phyloP scores from a whole-genome alignment of 1,140 invertebrate genomes.

The Bombus consobrinus region DNA sequence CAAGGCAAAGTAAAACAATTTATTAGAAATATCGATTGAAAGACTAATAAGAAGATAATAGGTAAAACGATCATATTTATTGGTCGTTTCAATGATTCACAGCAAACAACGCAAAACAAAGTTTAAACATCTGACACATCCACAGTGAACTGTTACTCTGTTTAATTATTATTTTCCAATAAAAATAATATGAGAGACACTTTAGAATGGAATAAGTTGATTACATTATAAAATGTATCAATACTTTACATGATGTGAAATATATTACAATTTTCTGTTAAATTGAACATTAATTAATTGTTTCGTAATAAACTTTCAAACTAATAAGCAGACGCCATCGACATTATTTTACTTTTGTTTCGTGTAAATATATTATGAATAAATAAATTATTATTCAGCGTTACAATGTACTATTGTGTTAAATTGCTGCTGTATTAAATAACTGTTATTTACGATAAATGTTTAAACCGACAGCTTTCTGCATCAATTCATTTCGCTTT shows the following conservation, averaged over 20 bases:
- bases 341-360: not conserved
- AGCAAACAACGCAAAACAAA: no score
- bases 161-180: no score
- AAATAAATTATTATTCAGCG: not conserved
- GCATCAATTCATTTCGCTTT: not conserved
- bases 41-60: no score
- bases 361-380: not conserved
- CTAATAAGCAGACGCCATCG: not conserved
- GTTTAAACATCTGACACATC: no score
- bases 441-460: conserved; percentile 4
- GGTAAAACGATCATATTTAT: no score
- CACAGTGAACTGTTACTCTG: no score
- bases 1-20: no score
- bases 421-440: not conserved
- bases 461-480: not conserved
- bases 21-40: no score
- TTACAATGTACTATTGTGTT: not conserved
- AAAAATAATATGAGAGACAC: no score
- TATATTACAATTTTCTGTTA: not conserved
- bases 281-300: not conserved
- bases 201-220: not conserved
- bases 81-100: no score
- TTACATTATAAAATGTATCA: not conserved
- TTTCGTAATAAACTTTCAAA: not conserved
- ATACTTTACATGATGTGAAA: not conserved